Base-by-base conservation (phyloP, 1,140 invertebrate species). In the Drosophila asahinai region DNA sequence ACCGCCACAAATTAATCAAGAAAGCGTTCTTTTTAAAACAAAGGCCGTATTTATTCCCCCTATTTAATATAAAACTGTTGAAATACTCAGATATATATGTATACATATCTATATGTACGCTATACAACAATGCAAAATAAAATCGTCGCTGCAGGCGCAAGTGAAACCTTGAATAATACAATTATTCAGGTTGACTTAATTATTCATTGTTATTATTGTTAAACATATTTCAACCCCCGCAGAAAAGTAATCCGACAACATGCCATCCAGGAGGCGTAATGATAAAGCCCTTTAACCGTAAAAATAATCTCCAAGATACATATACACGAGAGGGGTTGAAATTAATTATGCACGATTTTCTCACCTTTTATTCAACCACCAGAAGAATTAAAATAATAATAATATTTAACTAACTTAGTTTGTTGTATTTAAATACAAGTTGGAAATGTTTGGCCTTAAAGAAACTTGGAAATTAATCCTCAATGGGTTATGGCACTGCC, bases 141-240 rank as follows among this genome's bases (percentile, higher is more conserved):
- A 55, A 19, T 55, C 52, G 22, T 22, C 19, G 33, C 33, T 38
- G 52, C 14, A 11, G 52, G 33, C 54, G 33, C 54, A 57, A 57
- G 54, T 57, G 54, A 57, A 25, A 40, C 38, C 36, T 30, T 19
- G 30, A 65, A 25, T 43, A 65, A 65, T 43, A 65, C 38, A 65
- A 65, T 65, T 65, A 65, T 65, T 65, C 62, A 61, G 57, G 38
- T 61, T 61, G 62, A 65, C 38, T 65, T 43, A 65, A 65, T 43
- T 65, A 61, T 65, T 65, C 55, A 65, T 57, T 63, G 25, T 65
- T 60, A 30, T 61, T 65, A 61, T 64, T 60, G 40, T 42, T 62
- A 33, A 62, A 43, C 38, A 43, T 43, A 42, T 65, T 62, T 62
- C 38, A 60, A 65, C 57, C 62, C 62, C 63, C 42, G 38, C 38